Evolutionary conservation across 1,140 invertebrate genomes (phyloP), one percentile per base, ranked within the genome.

Genomic region (Dolichoris vasculosae): DNA sequence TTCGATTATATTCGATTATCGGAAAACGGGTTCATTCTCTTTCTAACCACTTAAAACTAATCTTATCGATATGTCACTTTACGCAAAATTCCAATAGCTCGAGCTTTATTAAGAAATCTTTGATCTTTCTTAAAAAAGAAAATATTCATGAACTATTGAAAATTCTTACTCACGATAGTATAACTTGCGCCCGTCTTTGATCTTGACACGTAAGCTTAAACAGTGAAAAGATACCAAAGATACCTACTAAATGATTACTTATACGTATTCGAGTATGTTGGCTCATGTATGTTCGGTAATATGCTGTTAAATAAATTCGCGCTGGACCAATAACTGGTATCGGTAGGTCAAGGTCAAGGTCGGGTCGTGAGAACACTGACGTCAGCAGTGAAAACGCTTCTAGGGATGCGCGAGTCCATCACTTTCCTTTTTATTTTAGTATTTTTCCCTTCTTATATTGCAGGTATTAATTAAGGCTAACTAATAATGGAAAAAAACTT

Each of bases 321-420:
- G 9, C 75, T 85, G 79, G 83, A 87, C 86, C 86, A 81, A 87
- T 87, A 78, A 78, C 46, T 59, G 79, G 48, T 59, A 46, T 75
- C 23, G n/a, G 26, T 69, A 87, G 87, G 86, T 87, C 87, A 88
- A 78, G 86, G 84, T 87, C 82, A 43, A 82, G 87, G 84, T 85
- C 84, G 51, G 51, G 83, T 51, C 80, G 73, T 59, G 63, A 81
- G 32, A 59, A 30, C n/a, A 43, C 40, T 83, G 81, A 86, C 81
- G 85, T 83, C 81, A 83, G 80, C 75, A 83, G 55, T 82, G 59
- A 35, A 82, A 82, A 48, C 55, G 32, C 13, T 48, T 38, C 26
- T 35, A 43, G 30, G 32, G 63, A 76, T 78, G 32, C 15, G 63
- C 43, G 75, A 84, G 23, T 76, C 8, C 55, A 40, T 30, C 17